Conservation (phyloP, 2,797 vertebrate genomes). For the Periophthalmus magnuspinnatus region DNA sequence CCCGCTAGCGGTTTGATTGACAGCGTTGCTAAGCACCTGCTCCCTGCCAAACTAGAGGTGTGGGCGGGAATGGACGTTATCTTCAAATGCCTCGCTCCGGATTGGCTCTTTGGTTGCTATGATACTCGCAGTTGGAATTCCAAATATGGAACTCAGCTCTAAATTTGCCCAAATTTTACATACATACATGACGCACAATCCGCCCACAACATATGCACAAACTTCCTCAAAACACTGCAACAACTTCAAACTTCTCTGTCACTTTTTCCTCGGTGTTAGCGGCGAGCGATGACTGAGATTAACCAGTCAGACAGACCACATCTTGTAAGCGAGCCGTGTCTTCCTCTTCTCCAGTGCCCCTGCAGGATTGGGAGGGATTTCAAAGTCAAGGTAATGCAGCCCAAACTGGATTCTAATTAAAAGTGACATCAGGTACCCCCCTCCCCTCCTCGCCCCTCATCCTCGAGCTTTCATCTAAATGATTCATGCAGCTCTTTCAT, state of each 20-base stretch:
- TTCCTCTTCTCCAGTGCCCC: conserved; percentile 47
- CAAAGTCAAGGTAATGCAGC: conserved; percentile 75
- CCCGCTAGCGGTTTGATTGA: too few species aligned
- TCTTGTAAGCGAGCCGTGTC: conserved; percentile 63
- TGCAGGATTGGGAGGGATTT: conserved; percentile 72
- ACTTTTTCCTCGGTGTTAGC: conserved; percentile 48
- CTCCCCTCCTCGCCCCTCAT: conserved; percentile 46
- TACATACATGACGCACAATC: neutral
- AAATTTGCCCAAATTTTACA: too few species aligned
- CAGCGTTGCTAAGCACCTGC: too few species aligned
- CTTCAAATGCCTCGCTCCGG: too few species aligned
- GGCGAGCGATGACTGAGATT: conserved; percentile 43
- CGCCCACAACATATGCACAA: neutral
- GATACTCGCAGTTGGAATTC: too few species aligned
- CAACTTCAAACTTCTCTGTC: conserved; percentile 21
- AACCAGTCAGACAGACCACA: conserved; percentile 73
- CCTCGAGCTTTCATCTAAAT: conserved; percentile 77
- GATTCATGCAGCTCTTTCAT: conserved; percentile 77
- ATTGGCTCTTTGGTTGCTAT: too few species aligned
- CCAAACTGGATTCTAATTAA: conserved; percentile 81
- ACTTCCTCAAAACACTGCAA: conserved; percentile 8
- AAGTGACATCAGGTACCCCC: conserved; percentile 77
- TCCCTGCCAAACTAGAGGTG: too few species aligned
- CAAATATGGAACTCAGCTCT: too few species aligned
- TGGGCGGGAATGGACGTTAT: too few species aligned